Percentiles rank a stretch among this genome's conserved stretches.
phyloP scores from a whole-genome alignment of 2,113 vertebrate genomes.

The Cyphomyrus discorhynchus region DNA sequence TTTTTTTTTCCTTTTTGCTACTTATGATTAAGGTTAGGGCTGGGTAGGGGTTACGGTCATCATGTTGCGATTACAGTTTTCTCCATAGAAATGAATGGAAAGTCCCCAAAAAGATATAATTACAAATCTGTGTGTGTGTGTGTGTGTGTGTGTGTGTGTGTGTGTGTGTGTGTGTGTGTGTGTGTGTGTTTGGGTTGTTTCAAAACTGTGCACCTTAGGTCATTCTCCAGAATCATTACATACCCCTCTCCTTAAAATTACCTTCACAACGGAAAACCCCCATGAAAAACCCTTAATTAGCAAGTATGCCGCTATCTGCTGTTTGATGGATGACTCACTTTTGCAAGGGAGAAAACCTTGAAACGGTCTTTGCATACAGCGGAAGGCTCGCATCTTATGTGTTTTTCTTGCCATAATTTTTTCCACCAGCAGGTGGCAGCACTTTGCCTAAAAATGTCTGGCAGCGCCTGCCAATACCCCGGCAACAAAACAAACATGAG shows the following conservation, averaged over 20 bases:
- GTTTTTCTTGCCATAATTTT: not conserved
- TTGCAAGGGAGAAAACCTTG: not conserved
- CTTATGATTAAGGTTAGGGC: not conserved
- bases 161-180: not conserved
- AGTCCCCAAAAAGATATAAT: not conserved
- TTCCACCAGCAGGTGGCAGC: conserved; percentile 19
- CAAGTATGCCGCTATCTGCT: not conserved
- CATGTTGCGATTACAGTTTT: not conserved
- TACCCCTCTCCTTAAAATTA: not conserved
- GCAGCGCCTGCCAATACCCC: conserved; percentile 1
- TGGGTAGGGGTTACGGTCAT: not conserved
- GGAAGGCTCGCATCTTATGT: not conserved
- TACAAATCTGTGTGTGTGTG: not conserved
- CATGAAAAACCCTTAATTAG: not conserved
- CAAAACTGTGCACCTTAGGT: not conserved
- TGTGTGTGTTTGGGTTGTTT: not conserved
- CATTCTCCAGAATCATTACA: not conserved
- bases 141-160: not conserved
- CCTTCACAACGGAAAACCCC: not conserved
- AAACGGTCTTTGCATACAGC: not conserved
- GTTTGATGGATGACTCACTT: conserved; percentile 4
- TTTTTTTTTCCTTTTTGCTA: not conserved
- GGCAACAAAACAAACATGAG: conserved; percentile 25
- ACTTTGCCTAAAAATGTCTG: not conserved
- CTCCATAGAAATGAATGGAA: not conserved